These are phyloP conservation scores for Saccostrea echinata DNA, from an alignment of 1,140 invertebrate genomes.

Conservation along the genomic window DNA sequence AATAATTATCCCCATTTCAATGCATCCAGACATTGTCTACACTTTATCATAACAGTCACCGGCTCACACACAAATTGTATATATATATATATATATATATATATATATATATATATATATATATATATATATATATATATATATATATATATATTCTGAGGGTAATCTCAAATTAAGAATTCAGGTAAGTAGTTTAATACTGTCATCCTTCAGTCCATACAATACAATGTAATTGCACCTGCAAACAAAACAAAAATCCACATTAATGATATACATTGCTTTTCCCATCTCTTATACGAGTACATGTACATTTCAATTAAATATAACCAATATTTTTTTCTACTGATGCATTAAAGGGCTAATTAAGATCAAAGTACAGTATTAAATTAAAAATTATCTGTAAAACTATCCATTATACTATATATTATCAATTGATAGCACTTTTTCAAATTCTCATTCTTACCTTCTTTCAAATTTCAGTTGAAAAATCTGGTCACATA, in stretches of 20 bases:
- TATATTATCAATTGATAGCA: too few relatives aligned
- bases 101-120: background rate
- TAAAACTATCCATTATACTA: too few relatives aligned
- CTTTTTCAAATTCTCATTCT: constrained; percentile 38
- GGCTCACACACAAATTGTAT: too few relatives aligned
- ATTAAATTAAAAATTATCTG: too few relatives aligned
- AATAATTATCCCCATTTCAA: too few relatives aligned
- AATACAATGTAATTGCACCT: constrained; percentile 66
- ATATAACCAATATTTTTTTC: too few relatives aligned
- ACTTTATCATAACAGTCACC: too few relatives aligned
- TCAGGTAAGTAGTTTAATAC: constrained; percentile 65
- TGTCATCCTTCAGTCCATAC: constrained; percentile 71
- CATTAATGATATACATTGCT: background rate
- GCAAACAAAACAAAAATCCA: constrained; percentile 44
- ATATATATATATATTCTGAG: background rate
- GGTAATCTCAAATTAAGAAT: background rate
- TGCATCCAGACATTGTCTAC: too few relatives aligned
- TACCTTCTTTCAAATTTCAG: constrained; percentile 70
- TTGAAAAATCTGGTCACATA: constrained; percentile 67
- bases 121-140: background rate
- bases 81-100: background rate
- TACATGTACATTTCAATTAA: too few relatives aligned
- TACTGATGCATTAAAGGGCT: too few relatives aligned
- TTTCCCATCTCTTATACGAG: too few relatives aligned
- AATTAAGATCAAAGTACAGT: too few relatives aligned